A percentile compares a stretch with the other conserved stretches of the same genome.
Evolutionary conservation across 2,888 invertebrate species (phyloP).

Genomic region (Amiota mariae): DNA sequence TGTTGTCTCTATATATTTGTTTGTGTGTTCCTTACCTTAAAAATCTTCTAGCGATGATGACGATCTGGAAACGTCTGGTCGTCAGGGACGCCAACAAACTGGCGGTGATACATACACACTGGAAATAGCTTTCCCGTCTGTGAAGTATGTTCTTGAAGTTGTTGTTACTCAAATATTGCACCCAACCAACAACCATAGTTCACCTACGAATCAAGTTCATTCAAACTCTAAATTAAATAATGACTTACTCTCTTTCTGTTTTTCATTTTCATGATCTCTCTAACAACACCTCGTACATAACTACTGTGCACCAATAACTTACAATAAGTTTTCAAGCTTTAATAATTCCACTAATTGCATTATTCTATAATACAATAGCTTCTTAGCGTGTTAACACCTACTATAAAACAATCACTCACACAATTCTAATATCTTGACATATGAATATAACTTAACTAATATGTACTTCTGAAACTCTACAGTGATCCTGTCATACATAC

Average conservation of each 20-base stretch:
- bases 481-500: conserved; percentile 93
- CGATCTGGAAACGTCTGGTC: conserved; percentile 69
- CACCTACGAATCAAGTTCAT: conserved; percentile 38
- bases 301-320: conserved; percentile 10
- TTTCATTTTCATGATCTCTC: conserved; percentile 14
- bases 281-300: conserved; percentile 41
- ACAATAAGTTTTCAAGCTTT: conserved; percentile 6
- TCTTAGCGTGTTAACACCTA: conserved; percentile 31
- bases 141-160: conserved; percentile 82
- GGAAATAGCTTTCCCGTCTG: conserved; percentile 92
- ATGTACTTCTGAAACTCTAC: conserved; percentile 37
- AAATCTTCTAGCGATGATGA: conserved; percentile 66
- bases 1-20: conserved; percentile 52
- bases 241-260: conserved; percentile 28
- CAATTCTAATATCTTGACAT: background rate
- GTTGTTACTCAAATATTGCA: conserved; percentile 9
- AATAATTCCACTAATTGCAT: background rate
- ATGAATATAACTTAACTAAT: background rate
- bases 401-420: conserved; percentile 6
- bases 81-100: conserved; percentile 89
- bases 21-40: conserved; percentile 53
- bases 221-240: conserved; percentile 43
- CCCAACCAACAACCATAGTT: conserved; percentile 38
- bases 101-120: conserved; percentile 88
- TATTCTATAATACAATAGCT: background rate